Evolutionary conservation across 1,140 invertebrate species (phyloP).

Genomic region (Holcopasites calliopsidis): DNA sequence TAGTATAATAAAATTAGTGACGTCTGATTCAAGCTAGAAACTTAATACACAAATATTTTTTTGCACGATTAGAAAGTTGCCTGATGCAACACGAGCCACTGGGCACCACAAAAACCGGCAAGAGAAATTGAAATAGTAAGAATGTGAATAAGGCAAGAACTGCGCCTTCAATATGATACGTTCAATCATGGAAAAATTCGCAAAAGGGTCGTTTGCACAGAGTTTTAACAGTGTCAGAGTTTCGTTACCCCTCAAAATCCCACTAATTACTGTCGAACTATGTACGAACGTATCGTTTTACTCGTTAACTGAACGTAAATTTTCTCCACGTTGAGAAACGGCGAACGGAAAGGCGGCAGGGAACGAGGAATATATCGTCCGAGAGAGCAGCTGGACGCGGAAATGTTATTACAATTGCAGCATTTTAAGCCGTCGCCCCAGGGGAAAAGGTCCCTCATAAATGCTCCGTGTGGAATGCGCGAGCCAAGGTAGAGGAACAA

Average conservation of each 20-base stretch:
- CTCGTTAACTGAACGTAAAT: neutral
- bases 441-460: conserved; percentile 39
- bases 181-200: too few relatives aligned
- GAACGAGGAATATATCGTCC: neutral
- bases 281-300: neutral
- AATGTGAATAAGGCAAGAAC: neutral
- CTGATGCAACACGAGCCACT: conserved; percentile 13
- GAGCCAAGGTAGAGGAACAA: conserved; percentile 39
- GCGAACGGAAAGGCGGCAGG: neutral
- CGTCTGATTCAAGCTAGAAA: too few relatives aligned
- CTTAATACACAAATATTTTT: too few relatives aligned
- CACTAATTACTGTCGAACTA: neutral
- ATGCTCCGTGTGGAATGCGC: conserved; percentile 40
- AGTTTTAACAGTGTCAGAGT: neutral
- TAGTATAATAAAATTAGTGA: too few relatives aligned
- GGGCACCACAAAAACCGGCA: conserved; percentile 20
- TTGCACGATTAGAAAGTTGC: conserved; percentile 36
- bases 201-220: too few relatives aligned
- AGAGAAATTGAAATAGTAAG: neutral
- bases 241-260: neutral
- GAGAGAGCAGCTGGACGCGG: neutral
- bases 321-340: neutral
- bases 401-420: conserved; percentile 32
- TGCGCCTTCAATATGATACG: neutral
- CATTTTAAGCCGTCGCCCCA: conserved; percentile 15